A percentile compares a stretch with the other conserved stretches of the same genome.
phyloP scores from a whole-genome alignment of 2,888 invertebrate genomes.

The Altica lythri region DNA sequence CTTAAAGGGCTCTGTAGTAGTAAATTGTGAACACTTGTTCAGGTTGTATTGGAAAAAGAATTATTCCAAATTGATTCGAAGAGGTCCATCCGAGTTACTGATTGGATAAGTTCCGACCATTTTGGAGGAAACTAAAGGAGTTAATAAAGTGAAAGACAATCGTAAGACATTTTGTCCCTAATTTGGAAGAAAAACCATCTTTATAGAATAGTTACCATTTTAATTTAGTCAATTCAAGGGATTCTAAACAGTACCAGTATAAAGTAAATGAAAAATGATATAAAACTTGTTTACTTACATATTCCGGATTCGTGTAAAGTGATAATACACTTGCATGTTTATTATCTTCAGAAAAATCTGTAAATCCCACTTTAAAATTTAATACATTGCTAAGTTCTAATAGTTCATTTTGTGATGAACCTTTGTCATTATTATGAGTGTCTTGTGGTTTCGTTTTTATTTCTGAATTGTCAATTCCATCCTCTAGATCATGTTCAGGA shows the following conservation, averaged over 20 bases:
- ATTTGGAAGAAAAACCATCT: not conserved
- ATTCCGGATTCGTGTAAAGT: constrained; percentile 43
- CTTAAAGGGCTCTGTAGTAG: too few species aligned
- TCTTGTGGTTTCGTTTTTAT: constrained; percentile 14
- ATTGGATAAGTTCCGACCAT: too few species aligned
- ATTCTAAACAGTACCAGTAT: too few species aligned
- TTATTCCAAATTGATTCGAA: too few species aligned
- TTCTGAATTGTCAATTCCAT: not conserved
- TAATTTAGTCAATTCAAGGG: not conserved
- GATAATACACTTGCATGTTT: constrained; percentile 40
- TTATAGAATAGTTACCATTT: not conserved
- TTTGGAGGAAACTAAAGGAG: constrained; percentile 5
- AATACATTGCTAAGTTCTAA: constrained; percentile 41
- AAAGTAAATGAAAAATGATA: too few species aligned
- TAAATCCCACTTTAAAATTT: constrained; percentile 40
- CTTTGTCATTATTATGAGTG: constrained; percentile 7
- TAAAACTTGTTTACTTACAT: too few species aligned
- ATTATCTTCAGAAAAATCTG: constrained; percentile 37
- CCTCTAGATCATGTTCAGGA: constrained; percentile 8
- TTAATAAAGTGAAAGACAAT: not conserved
- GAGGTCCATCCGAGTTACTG: too few species aligned
- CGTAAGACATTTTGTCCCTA: not conserved
- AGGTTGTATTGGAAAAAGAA: too few species aligned
- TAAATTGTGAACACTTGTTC: too few species aligned
- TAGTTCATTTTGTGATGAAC: constrained; percentile 42